These are phyloP conservation scores for Arctocebus calabarensis DNA, from an alignment of 2,797 vertebrate species.

Conservation along the genomic window DNA sequence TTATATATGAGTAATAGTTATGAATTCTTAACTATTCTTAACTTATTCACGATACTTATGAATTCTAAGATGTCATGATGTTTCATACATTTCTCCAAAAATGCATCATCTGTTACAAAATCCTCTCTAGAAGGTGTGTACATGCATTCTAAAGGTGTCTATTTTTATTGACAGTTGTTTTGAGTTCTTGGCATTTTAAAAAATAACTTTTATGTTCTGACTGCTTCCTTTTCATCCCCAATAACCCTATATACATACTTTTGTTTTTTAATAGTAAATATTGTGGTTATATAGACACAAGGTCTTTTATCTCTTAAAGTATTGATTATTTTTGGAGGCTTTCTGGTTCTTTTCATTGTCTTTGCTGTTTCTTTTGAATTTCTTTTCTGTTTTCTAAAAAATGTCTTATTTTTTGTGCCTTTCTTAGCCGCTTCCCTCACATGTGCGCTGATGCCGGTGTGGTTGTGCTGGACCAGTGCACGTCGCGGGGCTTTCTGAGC, in stretches of 20 bases:
- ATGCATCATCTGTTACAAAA: background rate
- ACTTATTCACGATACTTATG: background rate
- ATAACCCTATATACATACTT: background rate
- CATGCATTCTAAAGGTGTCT: background rate
- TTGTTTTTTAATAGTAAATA: conserved; percentile 36
- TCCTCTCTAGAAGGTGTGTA: background rate
- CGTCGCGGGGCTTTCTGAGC: background rate
- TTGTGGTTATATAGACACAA: background rate
- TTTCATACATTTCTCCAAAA: conserved; percentile 15
- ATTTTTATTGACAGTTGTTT: background rate
- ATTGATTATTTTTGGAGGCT: background rate
- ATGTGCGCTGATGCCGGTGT: background rate
- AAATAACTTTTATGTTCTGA: conserved; percentile 14
- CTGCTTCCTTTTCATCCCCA: background rate
- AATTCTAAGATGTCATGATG: background rate
- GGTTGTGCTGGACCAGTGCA: background rate
- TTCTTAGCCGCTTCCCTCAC: background rate
- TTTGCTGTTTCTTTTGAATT: background rate
- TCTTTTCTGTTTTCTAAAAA: background rate
- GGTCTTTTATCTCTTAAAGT: conserved; percentile 6
- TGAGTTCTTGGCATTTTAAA: background rate
- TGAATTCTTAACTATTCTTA: background rate
- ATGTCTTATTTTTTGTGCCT: background rate
- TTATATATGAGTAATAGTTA: background rate
- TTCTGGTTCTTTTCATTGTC: background rate